phyloP scores from a whole-genome alignment of 2,113 vertebrate genomes.

The Aspiorhynchus laticeps region DNA sequence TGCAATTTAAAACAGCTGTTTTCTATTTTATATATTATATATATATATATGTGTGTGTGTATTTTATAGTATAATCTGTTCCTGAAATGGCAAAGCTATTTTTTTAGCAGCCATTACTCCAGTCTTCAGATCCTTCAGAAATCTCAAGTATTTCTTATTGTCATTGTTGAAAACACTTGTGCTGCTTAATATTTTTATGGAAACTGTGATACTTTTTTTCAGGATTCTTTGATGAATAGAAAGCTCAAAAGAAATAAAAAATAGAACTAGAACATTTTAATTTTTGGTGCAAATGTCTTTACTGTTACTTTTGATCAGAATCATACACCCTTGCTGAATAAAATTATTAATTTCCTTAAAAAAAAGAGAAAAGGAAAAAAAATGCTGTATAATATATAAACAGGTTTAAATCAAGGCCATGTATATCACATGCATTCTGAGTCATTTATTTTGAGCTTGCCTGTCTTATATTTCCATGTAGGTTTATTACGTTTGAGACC shows the following conservation, averaged over 20 bases:
- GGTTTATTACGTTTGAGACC: conserved; percentile 28
- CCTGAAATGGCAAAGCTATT: neutral
- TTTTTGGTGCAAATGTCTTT: neutral
- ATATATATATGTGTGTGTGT: too few species aligned
- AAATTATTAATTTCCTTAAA: neutral
- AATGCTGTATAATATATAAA: neutral
- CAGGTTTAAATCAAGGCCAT: conserved; percentile 61
- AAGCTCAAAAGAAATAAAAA: neutral
- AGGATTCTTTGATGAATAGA: neutral
- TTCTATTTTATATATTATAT: neutral
- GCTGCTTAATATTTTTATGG: neutral
- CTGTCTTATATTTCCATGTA: conserved; percentile 39
- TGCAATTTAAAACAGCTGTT: neutral
- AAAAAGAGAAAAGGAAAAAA: neutral
- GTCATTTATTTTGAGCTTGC: conserved; percentile 62
- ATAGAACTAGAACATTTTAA: neutral
- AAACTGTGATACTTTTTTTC: neutral
- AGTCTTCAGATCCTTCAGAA: neutral
- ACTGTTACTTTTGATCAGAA: neutral
- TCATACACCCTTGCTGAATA: neutral
- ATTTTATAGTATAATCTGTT: neutral
- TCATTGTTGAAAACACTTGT: neutral
- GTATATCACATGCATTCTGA: conserved; percentile 69
- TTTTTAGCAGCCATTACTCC: neutral
- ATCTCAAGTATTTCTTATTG: neutral